These are phyloP conservation scores for Hypotaenidia okinawae DNA, from an alignment of 2,797 vertebrate genomes.

Conservation along the genomic window DNA sequence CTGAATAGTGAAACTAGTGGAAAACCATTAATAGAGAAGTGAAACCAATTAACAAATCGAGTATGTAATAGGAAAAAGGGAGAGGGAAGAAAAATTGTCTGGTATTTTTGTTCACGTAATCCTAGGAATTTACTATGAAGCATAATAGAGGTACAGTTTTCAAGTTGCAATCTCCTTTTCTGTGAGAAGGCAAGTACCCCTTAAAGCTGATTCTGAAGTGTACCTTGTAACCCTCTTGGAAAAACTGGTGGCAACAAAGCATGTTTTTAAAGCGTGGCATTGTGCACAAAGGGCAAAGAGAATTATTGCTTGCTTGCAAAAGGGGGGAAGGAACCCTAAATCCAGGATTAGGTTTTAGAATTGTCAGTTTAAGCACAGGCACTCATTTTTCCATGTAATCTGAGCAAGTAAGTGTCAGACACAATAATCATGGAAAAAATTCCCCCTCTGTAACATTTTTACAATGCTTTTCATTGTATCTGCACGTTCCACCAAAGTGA, in stretches of 20 bases:
- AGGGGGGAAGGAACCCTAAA: background rate
- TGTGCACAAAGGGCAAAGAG: background rate
- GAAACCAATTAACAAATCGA: background rate
- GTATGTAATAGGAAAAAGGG: background rate
- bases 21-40: background rate
- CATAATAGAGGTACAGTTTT: background rate
- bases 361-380: background rate
- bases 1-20: background rate
- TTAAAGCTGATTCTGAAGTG: background rate
- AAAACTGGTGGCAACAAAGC: background rate
- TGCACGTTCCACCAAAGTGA: background rate
- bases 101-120: background rate
- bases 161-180: background rate
- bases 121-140: background rate
- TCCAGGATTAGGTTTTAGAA: conserved; percentile 9
- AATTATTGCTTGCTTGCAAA: background rate
- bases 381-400: conserved; percentile 2
- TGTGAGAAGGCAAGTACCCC: background rate
- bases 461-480: conserved; percentile 4
- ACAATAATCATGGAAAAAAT: background rate
- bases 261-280: background rate
- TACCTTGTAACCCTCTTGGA: conserved; percentile 1
- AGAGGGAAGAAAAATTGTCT: background rate
- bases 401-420: conserved; percentile 6
- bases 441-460: background rate